Evolutionary conservation across 1,140 invertebrate species (phyloP).

Genomic region (Belonocnema kinseyi): DNA sequence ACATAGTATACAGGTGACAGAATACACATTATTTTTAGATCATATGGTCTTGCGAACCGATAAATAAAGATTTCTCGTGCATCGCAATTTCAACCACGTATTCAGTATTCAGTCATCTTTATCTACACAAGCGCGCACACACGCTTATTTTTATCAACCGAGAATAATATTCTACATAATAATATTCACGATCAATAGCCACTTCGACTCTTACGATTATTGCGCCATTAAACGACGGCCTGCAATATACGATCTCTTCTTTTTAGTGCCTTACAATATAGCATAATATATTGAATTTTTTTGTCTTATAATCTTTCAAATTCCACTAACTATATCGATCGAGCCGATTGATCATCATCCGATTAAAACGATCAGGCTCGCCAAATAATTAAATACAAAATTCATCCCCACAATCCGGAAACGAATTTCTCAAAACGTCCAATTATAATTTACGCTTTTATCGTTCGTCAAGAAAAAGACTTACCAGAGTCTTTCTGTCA

Average conservation of each 20-base stretch:
- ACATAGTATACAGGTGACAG: conserved; percentile 57
- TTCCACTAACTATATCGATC: neutral
- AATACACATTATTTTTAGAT: conserved; percentile 42
- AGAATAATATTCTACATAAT: conserved; percentile 37
- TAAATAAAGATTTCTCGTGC: conserved; percentile 46
- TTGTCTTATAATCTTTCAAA: neutral
- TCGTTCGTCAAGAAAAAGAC: conserved; percentile 16
- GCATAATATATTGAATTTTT: neutral
- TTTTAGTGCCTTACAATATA: conserved; percentile 26
- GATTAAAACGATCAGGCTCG: neutral
- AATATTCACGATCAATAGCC: conserved; percentile 44
- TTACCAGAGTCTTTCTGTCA: conserved; percentile 1
- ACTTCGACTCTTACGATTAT: neutral
- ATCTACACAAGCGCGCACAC: conserved; percentile 39
- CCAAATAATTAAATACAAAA: neutral
- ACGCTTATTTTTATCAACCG: conserved; percentile 39
- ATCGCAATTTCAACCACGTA: conserved; percentile 44
- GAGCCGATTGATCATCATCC: neutral
- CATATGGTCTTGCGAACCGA: conserved; percentile 39
- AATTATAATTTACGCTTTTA: conserved; percentile 3
- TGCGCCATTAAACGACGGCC: neutral
- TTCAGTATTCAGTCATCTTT: conserved; percentile 37
- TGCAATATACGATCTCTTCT: neutral
- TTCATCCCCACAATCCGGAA: neutral
- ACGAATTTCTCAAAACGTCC: neutral